These are phyloP conservation scores for Sigmodon hispidus DNA, from an alignment of 2,113 vertebrate species.

Conservation along the genomic window DNA sequence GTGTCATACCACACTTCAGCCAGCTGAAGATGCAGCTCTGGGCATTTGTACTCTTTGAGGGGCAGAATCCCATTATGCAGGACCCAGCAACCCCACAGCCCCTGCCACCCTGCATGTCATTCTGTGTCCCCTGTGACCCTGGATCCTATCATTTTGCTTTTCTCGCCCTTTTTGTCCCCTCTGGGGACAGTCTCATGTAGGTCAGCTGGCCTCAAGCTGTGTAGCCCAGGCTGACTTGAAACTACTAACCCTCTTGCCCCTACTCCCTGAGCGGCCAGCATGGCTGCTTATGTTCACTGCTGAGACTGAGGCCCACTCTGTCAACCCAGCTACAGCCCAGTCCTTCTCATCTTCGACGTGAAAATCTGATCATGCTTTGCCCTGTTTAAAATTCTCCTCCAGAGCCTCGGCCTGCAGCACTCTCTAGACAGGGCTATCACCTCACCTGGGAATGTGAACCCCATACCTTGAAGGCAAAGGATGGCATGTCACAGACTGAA, in stretches of 20 bases:
- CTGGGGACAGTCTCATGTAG: neutral
- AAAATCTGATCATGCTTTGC: neutral
- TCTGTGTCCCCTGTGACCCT: neutral
- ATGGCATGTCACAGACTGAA: neutral
- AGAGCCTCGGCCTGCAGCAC: neutral
- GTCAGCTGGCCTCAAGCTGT: neutral
- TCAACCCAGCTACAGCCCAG: no score
- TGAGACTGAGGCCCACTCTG: neutral
- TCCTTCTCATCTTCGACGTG: neutral
- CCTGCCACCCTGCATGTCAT: neutral
- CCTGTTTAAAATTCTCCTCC: neutral
- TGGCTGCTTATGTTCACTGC: no score
- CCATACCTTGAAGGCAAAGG: neutral
- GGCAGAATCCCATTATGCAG: neutral
- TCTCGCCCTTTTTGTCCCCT: no score
- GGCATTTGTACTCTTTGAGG: neutral
- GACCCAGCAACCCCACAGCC: no score
- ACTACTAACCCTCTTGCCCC: neutral
- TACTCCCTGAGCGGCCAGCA: neutral
- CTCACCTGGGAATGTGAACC: neutral
- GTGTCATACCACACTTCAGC: neutral
- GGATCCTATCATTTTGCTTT: neutral
- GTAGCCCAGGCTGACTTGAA: neutral
- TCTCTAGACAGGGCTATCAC: neutral
- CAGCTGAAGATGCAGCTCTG: neutral